Conservation (phyloP, 2,797 vertebrate species). For the Hydrolagus colliei region DNA sequence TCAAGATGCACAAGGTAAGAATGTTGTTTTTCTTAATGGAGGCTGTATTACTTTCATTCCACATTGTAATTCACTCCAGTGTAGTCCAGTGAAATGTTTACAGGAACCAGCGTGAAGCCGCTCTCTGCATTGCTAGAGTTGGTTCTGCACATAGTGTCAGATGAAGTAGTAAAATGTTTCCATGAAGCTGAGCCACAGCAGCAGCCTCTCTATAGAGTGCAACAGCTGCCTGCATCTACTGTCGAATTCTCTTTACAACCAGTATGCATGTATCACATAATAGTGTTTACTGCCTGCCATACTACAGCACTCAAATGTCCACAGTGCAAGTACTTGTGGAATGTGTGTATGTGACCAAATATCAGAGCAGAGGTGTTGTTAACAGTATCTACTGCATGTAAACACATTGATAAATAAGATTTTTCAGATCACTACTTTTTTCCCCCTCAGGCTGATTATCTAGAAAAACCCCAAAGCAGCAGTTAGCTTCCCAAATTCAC, state of each 20-base stretch:
- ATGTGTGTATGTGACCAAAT: background rate
- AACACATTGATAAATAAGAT: background rate
- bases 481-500: no score
- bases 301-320: background rate
- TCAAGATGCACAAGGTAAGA: no score
- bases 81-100: background rate
- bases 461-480: no score
- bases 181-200: background rate
- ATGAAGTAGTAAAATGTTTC: background rate
- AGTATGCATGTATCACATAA: background rate
- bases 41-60: no score
- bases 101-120: background rate
- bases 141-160: background rate
- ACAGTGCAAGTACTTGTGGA: background rate
- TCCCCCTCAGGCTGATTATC: no score
- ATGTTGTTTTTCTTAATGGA: no score
- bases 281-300: background rate
- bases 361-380: background rate
- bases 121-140: background rate
- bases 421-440: no score
- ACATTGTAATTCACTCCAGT: no score
- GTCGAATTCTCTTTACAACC: background rate
- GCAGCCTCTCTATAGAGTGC: background rate
- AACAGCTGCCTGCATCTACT: background rate
- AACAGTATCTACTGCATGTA: background rate